Conservation (phyloP, 2,888 invertebrate species). For the Lamellibrachia columna region DNA sequence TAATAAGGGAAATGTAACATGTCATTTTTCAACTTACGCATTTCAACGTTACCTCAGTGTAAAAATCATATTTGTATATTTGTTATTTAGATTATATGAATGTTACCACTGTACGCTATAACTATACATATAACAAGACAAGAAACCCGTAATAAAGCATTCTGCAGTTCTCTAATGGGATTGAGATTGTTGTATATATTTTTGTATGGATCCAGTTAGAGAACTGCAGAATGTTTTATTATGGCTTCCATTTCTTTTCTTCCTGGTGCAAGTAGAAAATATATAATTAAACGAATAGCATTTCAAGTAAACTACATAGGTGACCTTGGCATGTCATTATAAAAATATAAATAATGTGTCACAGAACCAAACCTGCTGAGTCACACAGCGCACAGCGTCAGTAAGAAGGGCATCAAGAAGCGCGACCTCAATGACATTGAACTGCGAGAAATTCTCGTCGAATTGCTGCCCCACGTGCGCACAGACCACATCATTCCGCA, state of each 20-base stretch:
- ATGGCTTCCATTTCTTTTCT: neutral
- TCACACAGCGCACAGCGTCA: conserved; percentile 91
- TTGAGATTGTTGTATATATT: too few relatives aligned
- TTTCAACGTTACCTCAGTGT: too few relatives aligned
- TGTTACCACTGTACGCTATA: too few relatives aligned
- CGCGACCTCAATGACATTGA: conserved; percentile 85
- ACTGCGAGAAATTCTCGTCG: conserved; percentile 83
- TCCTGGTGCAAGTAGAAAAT: too few relatives aligned
- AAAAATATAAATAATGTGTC: conserved; percentile 25
- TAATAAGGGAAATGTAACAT: too few relatives aligned
- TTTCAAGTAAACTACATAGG: too few relatives aligned
- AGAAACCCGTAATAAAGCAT: neutral
- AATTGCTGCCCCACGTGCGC: conserved; percentile 84
- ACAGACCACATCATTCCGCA: conserved; percentile 90
- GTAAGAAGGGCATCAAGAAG: conserved; percentile 84
- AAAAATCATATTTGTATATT: too few relatives aligned
- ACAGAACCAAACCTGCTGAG: conserved; percentile 88
- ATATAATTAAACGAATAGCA: too few relatives aligned
- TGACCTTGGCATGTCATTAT: neutral
- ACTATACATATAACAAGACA: neutral
- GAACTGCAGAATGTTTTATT: neutral
- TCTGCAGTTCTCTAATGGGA: neutral
- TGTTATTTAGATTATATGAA: too few relatives aligned
- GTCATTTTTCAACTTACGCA: too few relatives aligned
- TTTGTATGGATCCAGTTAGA: neutral